phyloP scores from a whole-genome alignment of 1,140 invertebrate species.

The Euura lappo region DNA sequence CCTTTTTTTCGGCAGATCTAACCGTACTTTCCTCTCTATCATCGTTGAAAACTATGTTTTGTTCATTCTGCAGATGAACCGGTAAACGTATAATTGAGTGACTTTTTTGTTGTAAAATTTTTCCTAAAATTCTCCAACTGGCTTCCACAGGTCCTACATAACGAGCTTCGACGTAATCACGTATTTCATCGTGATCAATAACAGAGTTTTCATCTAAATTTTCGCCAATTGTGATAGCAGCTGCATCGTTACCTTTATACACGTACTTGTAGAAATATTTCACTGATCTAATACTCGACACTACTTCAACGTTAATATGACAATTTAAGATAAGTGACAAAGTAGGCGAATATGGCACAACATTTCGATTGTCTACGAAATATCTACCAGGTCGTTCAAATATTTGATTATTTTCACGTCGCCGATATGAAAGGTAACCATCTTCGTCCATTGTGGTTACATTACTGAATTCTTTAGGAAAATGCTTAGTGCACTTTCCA shows the following conservation, averaged over 20 bases:
- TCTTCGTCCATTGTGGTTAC: slow-evolving; percentile 28
- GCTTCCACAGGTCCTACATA: slow-evolving; percentile 18
- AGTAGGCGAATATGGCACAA: slow-evolving; percentile 20
- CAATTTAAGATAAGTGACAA: slow-evolving; percentile 19
- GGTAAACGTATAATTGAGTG: slow-evolving; percentile 15
- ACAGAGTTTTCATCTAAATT: not conserved
- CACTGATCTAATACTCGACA: slow-evolving; percentile 21
- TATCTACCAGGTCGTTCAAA: not conserved
- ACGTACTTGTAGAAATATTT: slow-evolving; percentile 28
- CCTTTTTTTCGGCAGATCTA: too few species aligned
- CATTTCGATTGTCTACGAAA: not conserved
- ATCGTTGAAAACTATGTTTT: too few species aligned
- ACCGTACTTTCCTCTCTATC: too few species aligned
- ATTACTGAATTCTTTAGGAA: slow-evolving; percentile 20
- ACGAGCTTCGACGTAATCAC: not conserved
- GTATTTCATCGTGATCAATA: slow-evolving; percentile 14
- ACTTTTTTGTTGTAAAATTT: slow-evolving; percentile 22
- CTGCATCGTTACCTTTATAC: slow-evolving; percentile 24
- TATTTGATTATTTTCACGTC: slow-evolving; percentile 11
- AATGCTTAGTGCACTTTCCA: slow-evolving; percentile 27
- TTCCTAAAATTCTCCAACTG: slow-evolving; percentile 21
- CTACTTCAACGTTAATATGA: slow-evolving; percentile 23
- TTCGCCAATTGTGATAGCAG: slow-evolving; percentile 16
- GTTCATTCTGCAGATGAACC: too few species aligned
- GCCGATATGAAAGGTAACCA: slow-evolving; percentile 24